phyloP scores from a whole-genome alignment of 2,113 vertebrate species.

The Pygathrix nemaeus region DNA sequence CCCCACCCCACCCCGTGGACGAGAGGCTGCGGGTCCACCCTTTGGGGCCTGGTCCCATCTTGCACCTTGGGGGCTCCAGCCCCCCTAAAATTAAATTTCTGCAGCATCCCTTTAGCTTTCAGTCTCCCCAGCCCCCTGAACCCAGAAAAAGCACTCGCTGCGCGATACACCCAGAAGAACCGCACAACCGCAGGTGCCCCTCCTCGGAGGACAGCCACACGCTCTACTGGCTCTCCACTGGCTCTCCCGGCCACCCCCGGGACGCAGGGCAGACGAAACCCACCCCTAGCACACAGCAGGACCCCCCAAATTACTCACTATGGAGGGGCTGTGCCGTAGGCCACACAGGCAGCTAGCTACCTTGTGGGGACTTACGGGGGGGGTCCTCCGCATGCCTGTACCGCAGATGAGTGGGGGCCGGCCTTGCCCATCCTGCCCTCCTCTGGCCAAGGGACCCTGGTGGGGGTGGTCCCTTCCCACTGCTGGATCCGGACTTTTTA shows the following conservation, averaged over 20 bases:
- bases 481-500: not conserved
- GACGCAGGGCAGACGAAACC: not conserved
- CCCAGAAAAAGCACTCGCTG: not conserved
- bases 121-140: not conserved
- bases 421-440: not conserved
- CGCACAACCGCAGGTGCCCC: too few species aligned
- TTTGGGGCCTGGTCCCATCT: constrained; percentile 16
- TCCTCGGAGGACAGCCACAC: too few species aligned
- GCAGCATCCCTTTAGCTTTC: not conserved
- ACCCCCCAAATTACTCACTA: not conserved
- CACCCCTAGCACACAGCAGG: not conserved
- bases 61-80: constrained; percentile 67
- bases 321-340: too few species aligned
- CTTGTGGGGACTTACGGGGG: not conserved
- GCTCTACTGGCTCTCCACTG: not conserved
- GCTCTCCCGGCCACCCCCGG: not conserved
- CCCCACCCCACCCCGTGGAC: not conserved
- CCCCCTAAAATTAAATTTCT: constrained; percentile 21
- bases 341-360: not conserved
- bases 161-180: not conserved
- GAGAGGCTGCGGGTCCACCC: not conserved
- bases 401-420: not conserved
- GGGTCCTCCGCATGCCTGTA: too few species aligned
- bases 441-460: rapidly evolving
- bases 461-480: not conserved